Evolutionary conservation across 2,797 vertebrate genomes (phyloP), one percentile per base, ranked within the genome.

Genomic region (Limosa lapponica): DNA sequence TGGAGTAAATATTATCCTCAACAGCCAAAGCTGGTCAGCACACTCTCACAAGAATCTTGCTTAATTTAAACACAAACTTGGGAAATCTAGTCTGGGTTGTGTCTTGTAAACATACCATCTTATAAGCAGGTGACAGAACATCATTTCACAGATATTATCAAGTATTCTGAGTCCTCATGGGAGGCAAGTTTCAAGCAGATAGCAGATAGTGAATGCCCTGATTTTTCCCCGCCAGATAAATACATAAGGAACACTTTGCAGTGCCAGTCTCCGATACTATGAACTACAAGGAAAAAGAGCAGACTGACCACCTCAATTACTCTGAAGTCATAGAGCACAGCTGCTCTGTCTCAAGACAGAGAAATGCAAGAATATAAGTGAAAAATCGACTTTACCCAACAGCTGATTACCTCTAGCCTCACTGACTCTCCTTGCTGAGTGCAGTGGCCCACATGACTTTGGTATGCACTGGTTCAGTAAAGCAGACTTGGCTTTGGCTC

Each of bases 351-450:
- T 71, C 7, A 58, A 48, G 36, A 69, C 12, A 57, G 11, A 75
- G 4, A 12, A 8, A 83, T 54, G 43, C 34, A 72, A 81, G 43
- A 75, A 58, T 3, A 3, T 12, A 82, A 87, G 54, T 8, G 11
- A 87, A 74, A 93, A 81, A 46, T 0, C 34, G 7, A 83, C 58
- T 93, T 83, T 83, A 87, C 43, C n/a, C 54, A 86, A 55, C 11
- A 74, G 57, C 13, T 64, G 34, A 77, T 78, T 97, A 89, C 94
- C 87, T 97, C 92, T 95, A 44, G 77, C 34, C 37, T 97, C 97
- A 64, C 32, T 37, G 44, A 66, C 57, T 95, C 94, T 97, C 51
- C 79, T 97, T 48, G 85, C 37, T 9, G 87, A 62, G 57, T 94
- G 64, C 54, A 96, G 48, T 8, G 94, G 37, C 15, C 95, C 96